phyloP scores from a whole-genome alignment of 1,140 invertebrate genomes.

The Solenopsis fugax region DNA sequence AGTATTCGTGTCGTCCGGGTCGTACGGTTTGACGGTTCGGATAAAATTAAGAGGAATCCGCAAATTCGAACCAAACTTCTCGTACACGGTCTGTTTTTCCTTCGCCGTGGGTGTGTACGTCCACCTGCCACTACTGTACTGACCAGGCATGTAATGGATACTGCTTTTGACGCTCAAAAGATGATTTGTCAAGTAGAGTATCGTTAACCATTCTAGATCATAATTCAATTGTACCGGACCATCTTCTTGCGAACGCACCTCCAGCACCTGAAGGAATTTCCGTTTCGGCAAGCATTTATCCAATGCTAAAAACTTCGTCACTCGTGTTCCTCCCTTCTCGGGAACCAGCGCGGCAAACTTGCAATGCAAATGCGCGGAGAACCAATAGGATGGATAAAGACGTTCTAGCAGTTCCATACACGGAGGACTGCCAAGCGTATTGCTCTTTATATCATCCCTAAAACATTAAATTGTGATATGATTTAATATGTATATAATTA shows the following conservation, averaged over 20 bases:
- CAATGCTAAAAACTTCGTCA: constrained; percentile 97
- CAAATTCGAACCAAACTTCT: constrained; percentile 90
- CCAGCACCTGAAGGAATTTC: constrained; percentile 93
- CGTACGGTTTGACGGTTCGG: constrained; percentile 90
- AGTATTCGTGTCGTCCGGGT: constrained; percentile 83
- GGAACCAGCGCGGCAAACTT: constrained; percentile 96
- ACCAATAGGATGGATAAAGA: constrained; percentile 97
- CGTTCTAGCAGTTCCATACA: constrained; percentile 92
- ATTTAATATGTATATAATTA: not conserved
- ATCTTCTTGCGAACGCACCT: constrained; percentile 87
- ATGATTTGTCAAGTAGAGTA: constrained; percentile 96
- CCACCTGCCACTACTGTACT: constrained; percentile 90
- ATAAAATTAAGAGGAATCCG: constrained; percentile 92
- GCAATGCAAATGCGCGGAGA: constrained; percentile 98
- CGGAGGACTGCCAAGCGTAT: constrained; percentile 94
- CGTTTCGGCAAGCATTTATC: constrained; percentile 98
- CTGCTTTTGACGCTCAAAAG: constrained; percentile 91
- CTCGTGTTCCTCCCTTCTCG: constrained; percentile 78
- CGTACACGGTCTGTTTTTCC: constrained; percentile 90
- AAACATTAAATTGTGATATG: constrained; percentile 37
- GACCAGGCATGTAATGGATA: constrained; percentile 93
- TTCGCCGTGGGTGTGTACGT: constrained; percentile 92
- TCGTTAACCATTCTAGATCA: constrained; percentile 97
- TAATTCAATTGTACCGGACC: constrained; percentile 90
- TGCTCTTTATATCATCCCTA: constrained; percentile 93